phyloP scores from a whole-genome alignment of 2,113 vertebrate genomes.

The Motacilla alba region DNA sequence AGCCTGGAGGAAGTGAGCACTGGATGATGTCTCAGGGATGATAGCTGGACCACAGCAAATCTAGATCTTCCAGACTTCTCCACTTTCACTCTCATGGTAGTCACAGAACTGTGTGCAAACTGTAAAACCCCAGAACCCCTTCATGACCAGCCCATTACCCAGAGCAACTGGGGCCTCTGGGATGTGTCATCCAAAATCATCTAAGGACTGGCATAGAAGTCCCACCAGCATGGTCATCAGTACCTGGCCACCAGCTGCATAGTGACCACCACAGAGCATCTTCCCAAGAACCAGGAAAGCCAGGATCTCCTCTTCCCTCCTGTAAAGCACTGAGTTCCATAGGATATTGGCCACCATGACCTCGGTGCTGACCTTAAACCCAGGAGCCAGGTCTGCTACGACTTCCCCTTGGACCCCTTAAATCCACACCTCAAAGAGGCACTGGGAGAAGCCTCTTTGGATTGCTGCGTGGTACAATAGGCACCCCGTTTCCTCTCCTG shows the following conservation, averaged over 20 bases:
- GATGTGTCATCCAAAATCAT: neutral
- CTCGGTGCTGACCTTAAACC: neutral
- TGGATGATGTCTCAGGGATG: neutral
- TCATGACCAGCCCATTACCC: neutral
- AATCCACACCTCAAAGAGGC: neutral
- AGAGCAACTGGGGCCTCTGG: neutral
- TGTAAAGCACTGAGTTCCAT: neutral
- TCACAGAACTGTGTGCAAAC: neutral
- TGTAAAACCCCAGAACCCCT: neutral
- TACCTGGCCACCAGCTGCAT: neutral
- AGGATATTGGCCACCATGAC: neutral
- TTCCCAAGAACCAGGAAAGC: neutral
- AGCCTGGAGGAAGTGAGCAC: neutral
- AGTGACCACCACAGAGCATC: rapidly evolving
- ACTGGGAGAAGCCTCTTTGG: neutral
- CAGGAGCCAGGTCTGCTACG: neutral
- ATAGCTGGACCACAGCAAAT: neutral
- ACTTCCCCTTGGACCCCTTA: neutral
- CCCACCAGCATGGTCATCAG: neutral
- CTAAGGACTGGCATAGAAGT: neutral
- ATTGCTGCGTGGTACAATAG: rapidly evolving
- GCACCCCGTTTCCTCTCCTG: neutral
- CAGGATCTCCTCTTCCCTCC: neutral
- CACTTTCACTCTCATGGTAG: neutral
- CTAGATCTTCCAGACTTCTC: neutral